Conservation (phyloP, 1,140 invertebrate species). For the Heliothis subflexa region DNA sequence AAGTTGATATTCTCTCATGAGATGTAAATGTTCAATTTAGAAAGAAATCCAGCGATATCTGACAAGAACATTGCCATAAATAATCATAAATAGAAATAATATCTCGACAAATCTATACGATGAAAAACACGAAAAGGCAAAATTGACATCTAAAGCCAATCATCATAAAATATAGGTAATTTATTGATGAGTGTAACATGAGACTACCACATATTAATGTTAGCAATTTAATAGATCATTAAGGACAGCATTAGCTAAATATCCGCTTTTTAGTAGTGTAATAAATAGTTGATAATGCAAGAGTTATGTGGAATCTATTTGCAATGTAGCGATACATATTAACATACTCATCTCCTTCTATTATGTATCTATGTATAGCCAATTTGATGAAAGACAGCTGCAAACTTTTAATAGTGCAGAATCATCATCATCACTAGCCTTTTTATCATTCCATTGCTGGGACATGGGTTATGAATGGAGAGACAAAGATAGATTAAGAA, state of each 20-base stretch:
- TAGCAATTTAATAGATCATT: conserved; percentile 16
- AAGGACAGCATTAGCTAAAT: neutral
- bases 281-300: conserved; percentile 2
- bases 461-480: too few species aligned
- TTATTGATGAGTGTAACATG: conserved; percentile 30
- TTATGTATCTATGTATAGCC: neutral
- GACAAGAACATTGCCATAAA: conserved; percentile 16
- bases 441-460: too few species aligned
- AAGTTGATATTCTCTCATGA: neutral
- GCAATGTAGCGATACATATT: neutral
- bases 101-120: conserved; percentile 28
- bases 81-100: conserved; percentile 32
- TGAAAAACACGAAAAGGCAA: conserved; percentile 30
- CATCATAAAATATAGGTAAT: conserved; percentile 41
- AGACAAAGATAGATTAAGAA: too few species aligned
- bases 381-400: neutral
- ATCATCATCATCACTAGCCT: too few species aligned
- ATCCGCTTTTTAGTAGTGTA: conserved; percentile 16
- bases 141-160: conserved; percentile 35
- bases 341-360: neutral
- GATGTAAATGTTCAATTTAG: neutral
- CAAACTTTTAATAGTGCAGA: too few species aligned
- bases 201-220: conserved; percentile 36
- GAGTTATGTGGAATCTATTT: neutral
- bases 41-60: conserved; percentile 14